These are phyloP conservation scores for Cossypha polioptera DNA, from an alignment of 2,797 vertebrate species.

Conservation along the genomic window DNA sequence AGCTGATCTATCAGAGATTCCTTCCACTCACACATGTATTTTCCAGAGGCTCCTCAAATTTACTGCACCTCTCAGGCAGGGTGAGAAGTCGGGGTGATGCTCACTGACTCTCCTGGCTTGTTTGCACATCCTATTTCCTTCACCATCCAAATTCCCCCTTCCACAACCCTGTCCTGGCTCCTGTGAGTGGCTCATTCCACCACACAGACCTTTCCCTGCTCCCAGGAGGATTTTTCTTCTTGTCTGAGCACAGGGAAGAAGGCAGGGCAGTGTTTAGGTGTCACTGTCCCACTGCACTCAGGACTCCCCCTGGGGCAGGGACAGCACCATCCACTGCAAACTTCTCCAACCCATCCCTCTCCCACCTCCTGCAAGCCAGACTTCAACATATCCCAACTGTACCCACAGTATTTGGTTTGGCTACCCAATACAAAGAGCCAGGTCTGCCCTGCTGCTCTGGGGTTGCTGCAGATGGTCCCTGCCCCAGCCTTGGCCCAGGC, in stretches of 20 bases:
- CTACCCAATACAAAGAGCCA: background rate
- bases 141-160: background rate
- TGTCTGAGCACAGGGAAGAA: background rate
- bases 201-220: background rate
- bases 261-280: background rate
- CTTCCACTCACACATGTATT: rapidly evolving
- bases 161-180: rapidly evolving
- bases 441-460: background rate
- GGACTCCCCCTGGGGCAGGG: background rate
- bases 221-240: background rate
- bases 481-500: background rate
- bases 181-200: background rate
- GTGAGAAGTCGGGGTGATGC: background rate
- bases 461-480: background rate
- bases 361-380: background rate
- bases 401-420: too few relatives aligned
- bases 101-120: background rate
- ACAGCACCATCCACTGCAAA: background rate
- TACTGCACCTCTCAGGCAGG: background rate
- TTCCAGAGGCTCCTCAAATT: background rate
- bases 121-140: rapidly evolving
- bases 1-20: background rate
- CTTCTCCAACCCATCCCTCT: background rate
- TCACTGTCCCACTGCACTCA: background rate
- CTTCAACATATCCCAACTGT: too few relatives aligned